These are phyloP conservation scores for Rhynchotus rufescens DNA, from an alignment of 2,797 vertebrate genomes.

Conservation along the genomic window DNA sequence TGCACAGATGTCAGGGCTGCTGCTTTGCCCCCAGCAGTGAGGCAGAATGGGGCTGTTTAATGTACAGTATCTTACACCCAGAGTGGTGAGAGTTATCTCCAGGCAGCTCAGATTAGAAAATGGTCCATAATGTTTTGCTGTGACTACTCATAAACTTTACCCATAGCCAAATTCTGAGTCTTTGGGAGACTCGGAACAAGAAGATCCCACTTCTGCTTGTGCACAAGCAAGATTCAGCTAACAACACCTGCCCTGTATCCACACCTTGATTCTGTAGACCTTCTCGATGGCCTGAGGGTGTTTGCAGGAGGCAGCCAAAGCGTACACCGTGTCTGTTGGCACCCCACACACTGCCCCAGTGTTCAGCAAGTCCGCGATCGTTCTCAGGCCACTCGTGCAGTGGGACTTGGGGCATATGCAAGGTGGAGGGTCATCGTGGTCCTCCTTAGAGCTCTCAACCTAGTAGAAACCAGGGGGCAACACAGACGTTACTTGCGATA, in stretches of 20 bases:
- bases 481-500: not conserved
- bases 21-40: not conserved
- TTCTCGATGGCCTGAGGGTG: constrained; percentile 87
- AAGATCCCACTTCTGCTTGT: not conserved
- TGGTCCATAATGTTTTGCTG: rapidly evolving
- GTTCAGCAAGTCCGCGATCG: constrained; percentile 83
- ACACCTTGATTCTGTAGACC: constrained; percentile 74
- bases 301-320: constrained; percentile 89
- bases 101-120: not conserved
- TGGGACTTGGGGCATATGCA: constrained; percentile 82
- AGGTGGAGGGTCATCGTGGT: constrained; percentile 4
- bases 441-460: constrained; percentile 28
- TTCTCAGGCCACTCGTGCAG: constrained; percentile 83
- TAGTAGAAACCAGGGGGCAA: not conserved
- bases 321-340: constrained; percentile 91
- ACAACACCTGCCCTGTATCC: not conserved
- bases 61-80: not conserved
- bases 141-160: not conserved
- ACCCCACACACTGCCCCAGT: constrained; percentile 86
- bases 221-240: not conserved
- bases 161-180: rapidly evolving
- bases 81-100: not conserved
- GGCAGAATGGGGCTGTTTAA: not conserved
- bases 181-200: not conserved
- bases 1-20: rapidly evolving